Evolutionary conservation across 2,797 vertebrate species (phyloP).

Genomic region (Catamblyrhynchus diadema): DNA sequence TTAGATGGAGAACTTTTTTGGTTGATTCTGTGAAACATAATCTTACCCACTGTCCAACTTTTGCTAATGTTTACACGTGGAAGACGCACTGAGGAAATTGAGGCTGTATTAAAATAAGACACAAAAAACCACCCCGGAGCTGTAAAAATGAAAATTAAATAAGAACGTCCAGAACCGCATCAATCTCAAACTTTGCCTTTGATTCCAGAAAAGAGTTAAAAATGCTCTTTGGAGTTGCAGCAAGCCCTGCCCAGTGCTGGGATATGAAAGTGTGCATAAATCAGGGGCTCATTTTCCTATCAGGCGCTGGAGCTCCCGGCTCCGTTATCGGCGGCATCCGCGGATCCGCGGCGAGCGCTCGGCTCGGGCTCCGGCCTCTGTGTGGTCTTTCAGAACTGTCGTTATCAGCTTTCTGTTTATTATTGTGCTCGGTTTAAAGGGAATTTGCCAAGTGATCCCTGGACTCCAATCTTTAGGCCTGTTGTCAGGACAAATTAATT

Average conservation of each 20-base stretch:
- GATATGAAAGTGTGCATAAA: slow-evolving; percentile 6
- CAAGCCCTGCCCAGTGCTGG: not conserved
- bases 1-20: not conserved
- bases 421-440: slow-evolving; percentile 75
- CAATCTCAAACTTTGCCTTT: not conserved
- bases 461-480: slow-evolving; percentile 78
- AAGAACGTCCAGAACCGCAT: rapidly evolving
- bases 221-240: not conserved
- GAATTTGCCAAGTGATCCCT: slow-evolving; percentile 76
- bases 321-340: slow-evolving; percentile 2
- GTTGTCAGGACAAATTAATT: slow-evolving; percentile 83
- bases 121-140: rapidly evolving
- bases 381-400: slow-evolving; percentile 68
- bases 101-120: not conserved
- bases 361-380: slow-evolving; percentile 35
- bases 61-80: not conserved
- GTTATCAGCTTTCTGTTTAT: slow-evolving; percentile 75
- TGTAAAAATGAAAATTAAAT: not conserved
- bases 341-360: not conserved
- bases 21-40: not conserved
- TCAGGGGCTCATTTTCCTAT: not conserved
- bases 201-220: not conserved
- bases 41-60: not conserved
- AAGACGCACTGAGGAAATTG: not conserved
- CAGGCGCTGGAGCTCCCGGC: not conserved